Evolutionary conservation across 1,140 invertebrate species (phyloP).

Genomic region (Anastrepha ludens): DNA sequence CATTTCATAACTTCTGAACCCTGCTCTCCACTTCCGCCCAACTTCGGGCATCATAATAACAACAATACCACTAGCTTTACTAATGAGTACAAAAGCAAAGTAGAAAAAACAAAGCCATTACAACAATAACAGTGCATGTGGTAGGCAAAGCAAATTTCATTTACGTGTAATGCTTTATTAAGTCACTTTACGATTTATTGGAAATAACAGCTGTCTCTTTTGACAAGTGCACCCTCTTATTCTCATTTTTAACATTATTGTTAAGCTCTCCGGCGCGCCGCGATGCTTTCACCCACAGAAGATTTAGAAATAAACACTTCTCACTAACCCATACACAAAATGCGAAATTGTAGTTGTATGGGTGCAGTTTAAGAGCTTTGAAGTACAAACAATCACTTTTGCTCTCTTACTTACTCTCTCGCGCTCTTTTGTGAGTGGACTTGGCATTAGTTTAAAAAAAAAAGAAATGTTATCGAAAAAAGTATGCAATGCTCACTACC

Average conservation of each 20-base stretch:
- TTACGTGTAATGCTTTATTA: slow-evolving; percentile 28
- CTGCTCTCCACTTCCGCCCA: no score
- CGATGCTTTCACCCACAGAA: not conserved
- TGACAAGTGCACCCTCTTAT: not conserved
- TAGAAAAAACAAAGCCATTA: slow-evolving; percentile 4
- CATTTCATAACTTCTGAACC: no score
- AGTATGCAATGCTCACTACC: no score
- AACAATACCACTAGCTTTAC: not conserved
- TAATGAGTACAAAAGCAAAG: not conserved
- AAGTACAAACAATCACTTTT: not conserved
- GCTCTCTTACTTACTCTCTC: not conserved
- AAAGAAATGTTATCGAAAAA: no score
- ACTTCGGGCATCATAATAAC: not conserved
- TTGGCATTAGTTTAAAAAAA: no score
- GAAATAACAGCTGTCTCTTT: slow-evolving; percentile 34
- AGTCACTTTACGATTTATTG: slow-evolving; percentile 33
- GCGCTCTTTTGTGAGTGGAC: not conserved
- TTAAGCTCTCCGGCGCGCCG: no score
- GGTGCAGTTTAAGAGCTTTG: not conserved
- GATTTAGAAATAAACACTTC: not conserved
- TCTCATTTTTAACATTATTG: no score
- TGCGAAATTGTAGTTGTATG: not conserved
- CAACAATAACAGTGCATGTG: not conserved
- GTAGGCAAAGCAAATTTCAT: not conserved
- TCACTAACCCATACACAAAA: not conserved